These are phyloP conservation scores for Thaleichthys pacificus DNA, from an alignment of 2,797 vertebrate genomes.

Conservation along the genomic window DNA sequence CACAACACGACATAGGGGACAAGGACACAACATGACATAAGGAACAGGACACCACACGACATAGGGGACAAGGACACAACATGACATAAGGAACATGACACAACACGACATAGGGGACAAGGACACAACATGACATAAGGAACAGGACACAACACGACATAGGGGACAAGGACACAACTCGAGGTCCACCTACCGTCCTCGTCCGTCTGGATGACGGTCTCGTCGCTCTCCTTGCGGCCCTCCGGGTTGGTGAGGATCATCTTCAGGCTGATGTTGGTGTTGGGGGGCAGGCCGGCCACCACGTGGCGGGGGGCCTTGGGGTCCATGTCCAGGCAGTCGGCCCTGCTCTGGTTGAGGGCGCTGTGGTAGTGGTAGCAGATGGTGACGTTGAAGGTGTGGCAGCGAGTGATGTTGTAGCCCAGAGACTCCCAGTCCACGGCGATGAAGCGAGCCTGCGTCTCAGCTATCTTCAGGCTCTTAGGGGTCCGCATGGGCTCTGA, in stretches of 20 bases:
- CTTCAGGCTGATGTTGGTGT: conserved; percentile 97
- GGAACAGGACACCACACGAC: too few species aligned
- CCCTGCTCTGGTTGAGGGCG: conserved; percentile 87
- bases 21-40: too few species aligned
- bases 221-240: conserved; percentile 96
- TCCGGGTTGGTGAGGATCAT: conserved; percentile 99
- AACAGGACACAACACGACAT: too few species aligned
- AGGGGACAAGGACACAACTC: neutral
- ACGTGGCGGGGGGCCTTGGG: conserved; percentile 94
- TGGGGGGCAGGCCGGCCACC: conserved; percentile 90
- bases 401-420: conserved; percentile 98
- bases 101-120: too few species aligned
- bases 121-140: neutral
- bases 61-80: too few species aligned
- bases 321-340: conserved; percentile 97
- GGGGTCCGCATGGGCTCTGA: conserved; percentile 98
- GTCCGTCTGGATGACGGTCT: conserved; percentile 95
- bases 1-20: neutral
- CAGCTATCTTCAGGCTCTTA: conserved; percentile 93
- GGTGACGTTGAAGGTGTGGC: conserved; percentile 97
- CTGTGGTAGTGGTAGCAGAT: conserved; percentile 95
- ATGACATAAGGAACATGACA: too few species aligned
- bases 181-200: conserved; percentile 84
- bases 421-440: conserved; percentile 98
- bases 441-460: conserved; percentile 91